Base-by-base conservation (phyloP, 2,797 vertebrate species). In the Channa striata region DNA sequence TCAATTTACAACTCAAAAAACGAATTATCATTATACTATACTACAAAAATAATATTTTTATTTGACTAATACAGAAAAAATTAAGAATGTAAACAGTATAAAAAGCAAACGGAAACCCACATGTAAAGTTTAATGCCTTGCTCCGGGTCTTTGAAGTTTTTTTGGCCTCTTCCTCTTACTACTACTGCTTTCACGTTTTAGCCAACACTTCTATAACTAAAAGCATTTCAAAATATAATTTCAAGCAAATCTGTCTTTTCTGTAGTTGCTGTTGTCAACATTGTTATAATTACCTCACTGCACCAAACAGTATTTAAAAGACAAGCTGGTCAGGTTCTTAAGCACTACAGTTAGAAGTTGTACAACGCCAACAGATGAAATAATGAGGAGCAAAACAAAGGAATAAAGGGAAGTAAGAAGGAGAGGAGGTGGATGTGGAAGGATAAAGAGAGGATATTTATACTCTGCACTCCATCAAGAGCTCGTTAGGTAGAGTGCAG, bases 391-490 rank as follows among this genome's bases (percentile, higher is more conserved):
- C 43, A 71, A 69, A 71, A 63, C 66, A 72, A 44, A 30, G 70
- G 53, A 81, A 50, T 54, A 78, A 47, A 59, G 36, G 8, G 48
- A 23, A 64, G 56, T 47, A 60, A 53, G 64, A 36, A 51, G 67
- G 37, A 37, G 62, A 67, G 60, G 44, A 59, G 6, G 50, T 51
- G 68, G 47, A 64, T 60, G 54, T 37, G 33, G 33, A 66, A 34
- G 42, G 46, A 58, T 54, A 61, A 62, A 42, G 66, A 37, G 21
- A 16, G 52, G 60, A 77, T 83, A 83, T 88, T 83, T 85, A 49
- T 57, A 57, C 58, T 54, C 62, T 72, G 58, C 52, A 59, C 78
- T 85, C 64, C 61, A 81, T 80, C 75, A 82, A 65, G 50, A 78
- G 74, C 42, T 75, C 77, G 67, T 87, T 83, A 81, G 71, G 68